phyloP scores from a whole-genome alignment of 2,888 invertebrate species.

The Pollenia griseotomentosa region DNA sequence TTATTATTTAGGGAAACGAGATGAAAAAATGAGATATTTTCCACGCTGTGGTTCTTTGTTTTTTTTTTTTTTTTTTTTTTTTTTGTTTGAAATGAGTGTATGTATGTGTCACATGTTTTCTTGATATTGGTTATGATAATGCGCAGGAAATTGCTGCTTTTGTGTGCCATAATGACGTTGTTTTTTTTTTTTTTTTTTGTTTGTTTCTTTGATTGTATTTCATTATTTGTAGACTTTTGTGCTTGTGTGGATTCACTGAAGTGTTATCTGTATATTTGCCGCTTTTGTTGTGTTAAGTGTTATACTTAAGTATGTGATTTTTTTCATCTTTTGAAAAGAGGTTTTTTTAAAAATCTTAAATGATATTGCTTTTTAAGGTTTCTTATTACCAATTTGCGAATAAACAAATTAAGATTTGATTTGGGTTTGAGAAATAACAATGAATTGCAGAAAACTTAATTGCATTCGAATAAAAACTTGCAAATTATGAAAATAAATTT shows the following conservation, averaged over 20 bases:
- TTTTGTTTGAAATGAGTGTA: background rate
- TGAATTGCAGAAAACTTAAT: background rate
- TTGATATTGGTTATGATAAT: constrained; percentile 65
- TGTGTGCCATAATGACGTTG: constrained; percentile 62
- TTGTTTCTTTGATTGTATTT: constrained; percentile 34
- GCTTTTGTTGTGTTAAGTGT: constrained; percentile 30
- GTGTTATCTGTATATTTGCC: constrained; percentile 5
- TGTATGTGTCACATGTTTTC: constrained; percentile 1
- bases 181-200: constrained; percentile 39
- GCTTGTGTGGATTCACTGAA: background rate
- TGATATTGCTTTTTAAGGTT: background rate
- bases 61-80: background rate
- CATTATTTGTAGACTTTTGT: background rate
- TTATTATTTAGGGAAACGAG: too few relatives aligned
- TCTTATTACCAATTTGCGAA: background rate
- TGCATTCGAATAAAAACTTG: background rate
- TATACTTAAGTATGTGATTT: constrained; percentile 8
- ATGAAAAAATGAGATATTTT: too few relatives aligned
- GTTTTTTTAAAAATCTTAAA: background rate
- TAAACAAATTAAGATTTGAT: background rate
- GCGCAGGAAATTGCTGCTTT: constrained; percentile 70
- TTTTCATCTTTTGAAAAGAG: background rate
- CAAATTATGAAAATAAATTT: too few relatives aligned
- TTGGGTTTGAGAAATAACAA: background rate
- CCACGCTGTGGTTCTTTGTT: background rate